Evolutionary conservation across 2,888 invertebrate genomes (phyloP).

Genomic region (Palloptera scutellata): DNA sequence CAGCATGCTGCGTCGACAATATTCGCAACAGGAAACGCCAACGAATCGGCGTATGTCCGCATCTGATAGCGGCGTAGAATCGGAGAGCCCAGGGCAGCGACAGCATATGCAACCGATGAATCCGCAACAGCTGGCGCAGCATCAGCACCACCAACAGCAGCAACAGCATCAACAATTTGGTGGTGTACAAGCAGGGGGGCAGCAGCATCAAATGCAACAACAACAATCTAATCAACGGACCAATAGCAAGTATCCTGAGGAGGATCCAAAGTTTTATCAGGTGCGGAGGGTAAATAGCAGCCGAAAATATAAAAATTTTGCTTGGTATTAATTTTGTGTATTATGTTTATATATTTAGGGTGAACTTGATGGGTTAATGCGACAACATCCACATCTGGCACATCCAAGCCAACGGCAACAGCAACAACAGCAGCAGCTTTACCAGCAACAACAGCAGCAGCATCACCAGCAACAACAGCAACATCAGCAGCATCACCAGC

Average conservation of each 20-base stretch:
- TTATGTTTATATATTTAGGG: conserved; percentile 63
- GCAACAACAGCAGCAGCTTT: conserved; percentile 58
- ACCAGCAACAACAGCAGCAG: conserved; percentile 68
- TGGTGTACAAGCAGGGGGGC: conserved; percentile 42
- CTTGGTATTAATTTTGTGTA: neutral
- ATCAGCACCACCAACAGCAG: conserved; percentile 46
- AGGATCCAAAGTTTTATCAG: conserved; percentile 72
- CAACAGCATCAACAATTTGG: conserved; percentile 50
- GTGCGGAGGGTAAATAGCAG: conserved; percentile 42
- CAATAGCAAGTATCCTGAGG: conserved; percentile 67
- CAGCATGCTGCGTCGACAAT: conserved; percentile 81
- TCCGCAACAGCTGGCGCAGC: conserved; percentile 61
- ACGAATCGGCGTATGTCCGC: conserved; percentile 68
- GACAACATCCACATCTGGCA: conserved; percentile 78
- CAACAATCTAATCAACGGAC: conserved; percentile 48
- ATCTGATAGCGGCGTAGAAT: conserved; percentile 67
- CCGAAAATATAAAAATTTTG: neutral
- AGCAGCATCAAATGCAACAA: conserved; percentile 51
- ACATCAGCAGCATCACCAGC: conserved; percentile 62
- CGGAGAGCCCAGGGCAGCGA: conserved; percentile 58
- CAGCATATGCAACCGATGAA: conserved; percentile 56
- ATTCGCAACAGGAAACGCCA: conserved; percentile 80
- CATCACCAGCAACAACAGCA: conserved; percentile 73
- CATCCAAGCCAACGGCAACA: conserved; percentile 71
- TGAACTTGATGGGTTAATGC: conserved; percentile 82